These are phyloP conservation scores for Zophobas morio DNA, from an alignment of 1,140 invertebrate genomes.

Conservation along the genomic window DNA sequence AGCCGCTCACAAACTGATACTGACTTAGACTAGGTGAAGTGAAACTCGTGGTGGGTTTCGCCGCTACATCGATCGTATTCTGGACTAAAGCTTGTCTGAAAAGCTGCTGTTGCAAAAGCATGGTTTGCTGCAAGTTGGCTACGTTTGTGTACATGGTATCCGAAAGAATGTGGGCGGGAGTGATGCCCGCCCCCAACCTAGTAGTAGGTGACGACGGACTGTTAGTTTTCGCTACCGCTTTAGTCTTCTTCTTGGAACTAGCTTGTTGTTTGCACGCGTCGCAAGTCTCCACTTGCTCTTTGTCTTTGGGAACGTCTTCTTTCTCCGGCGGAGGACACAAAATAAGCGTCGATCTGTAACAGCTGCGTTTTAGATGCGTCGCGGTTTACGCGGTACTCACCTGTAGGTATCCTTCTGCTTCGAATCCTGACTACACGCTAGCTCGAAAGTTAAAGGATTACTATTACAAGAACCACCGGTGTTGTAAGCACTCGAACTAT, in stretches of 20 bases:
- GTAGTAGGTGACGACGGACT: conserved; percentile 63
- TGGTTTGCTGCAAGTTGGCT: conserved; percentile 81
- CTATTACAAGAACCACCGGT: conserved; percentile 84
- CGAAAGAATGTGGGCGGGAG: conserved; percentile 63
- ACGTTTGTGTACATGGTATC: conserved; percentile 83
- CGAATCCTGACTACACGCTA: conserved; percentile 70
- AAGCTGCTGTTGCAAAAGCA: conserved; percentile 80
- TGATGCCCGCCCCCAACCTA: conserved; percentile 49
- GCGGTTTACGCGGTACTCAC: conserved; percentile 11
- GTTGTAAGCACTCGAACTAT: conserved; percentile 84
- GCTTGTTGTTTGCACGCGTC: conserved; percentile 59
- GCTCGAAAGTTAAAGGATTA: conserved; percentile 76
- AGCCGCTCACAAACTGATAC: conserved; percentile 75
- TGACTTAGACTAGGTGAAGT: conserved; percentile 74
- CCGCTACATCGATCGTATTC: conserved; percentile 60
- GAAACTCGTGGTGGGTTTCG: conserved; percentile 67
- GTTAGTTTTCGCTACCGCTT: conserved; percentile 56
- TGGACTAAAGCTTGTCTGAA: conserved; percentile 73
- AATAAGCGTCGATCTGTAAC: conserved; percentile 66
- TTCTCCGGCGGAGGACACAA: conserved; percentile 66
- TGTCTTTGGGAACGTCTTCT: conserved; percentile 57
- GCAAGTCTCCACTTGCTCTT: conserved; percentile 54
- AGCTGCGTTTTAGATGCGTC: not conserved
- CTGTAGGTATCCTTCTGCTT: conserved; percentile 67
- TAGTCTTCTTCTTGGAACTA: conserved; percentile 59